Evolutionary conservation across 2,797 vertebrate genomes (phyloP).

Genomic region (Sebastes nivosus): DNA sequence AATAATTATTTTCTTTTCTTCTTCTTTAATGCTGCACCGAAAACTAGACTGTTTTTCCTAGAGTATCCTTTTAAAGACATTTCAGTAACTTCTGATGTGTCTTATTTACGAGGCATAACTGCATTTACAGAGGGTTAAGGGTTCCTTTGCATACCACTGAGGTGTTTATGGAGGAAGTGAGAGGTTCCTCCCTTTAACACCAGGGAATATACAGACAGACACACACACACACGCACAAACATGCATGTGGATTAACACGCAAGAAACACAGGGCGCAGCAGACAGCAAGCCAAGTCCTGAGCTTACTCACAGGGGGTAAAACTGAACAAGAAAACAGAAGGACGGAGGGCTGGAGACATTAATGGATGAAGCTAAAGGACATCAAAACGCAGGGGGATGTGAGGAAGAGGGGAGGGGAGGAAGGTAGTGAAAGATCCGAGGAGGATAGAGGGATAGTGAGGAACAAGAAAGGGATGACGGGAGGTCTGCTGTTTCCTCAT

Average conservation of each 20-base stretch:
- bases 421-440: conserved; percentile 22
- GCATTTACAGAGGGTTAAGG: conserved; percentile 1
- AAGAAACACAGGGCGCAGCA: conserved; percentile 15
- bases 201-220: conserved; percentile 31
- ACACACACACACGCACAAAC: background rate
- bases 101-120: conserved; percentile 25
- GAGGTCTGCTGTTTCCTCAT: conserved; percentile 41
- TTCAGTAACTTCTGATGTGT: background rate
- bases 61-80: background rate
- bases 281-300: background rate
- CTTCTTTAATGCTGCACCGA: background rate
- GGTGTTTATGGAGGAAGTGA: conserved; percentile 64
- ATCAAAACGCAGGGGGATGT: background rate
- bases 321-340: conserved; percentile 35
- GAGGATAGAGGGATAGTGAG: conserved; percentile 16
- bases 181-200: conserved; percentile 49
- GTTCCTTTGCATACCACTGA: conserved; percentile 50
- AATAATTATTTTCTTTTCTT: background rate
- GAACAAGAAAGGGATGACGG: conserved; percentile 21
- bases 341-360: background rate
- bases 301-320: conserved; percentile 19
- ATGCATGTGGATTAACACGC: conserved; percentile 26
- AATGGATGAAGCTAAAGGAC: conserved; percentile 24
- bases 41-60: background rate
- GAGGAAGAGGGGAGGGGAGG: background rate